These are phyloP conservation scores for Hydrotaea cyrtoneurina DNA, from an alignment of 2,888 invertebrate genomes.

Conservation along the genomic window DNA sequence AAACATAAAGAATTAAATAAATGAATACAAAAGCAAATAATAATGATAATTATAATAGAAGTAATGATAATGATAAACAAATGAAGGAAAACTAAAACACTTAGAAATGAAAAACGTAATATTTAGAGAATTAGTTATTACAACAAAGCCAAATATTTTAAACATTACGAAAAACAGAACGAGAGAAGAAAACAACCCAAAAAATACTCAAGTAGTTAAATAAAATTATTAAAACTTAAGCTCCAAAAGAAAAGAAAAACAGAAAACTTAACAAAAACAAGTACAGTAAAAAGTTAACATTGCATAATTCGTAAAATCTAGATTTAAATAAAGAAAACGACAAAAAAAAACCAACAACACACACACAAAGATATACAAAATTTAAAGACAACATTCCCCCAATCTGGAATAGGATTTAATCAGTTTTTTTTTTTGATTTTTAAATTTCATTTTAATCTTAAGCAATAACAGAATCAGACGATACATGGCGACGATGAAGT, in stretches of 20 bases:
- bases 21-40: slow-evolving; percentile 35
- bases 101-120: slow-evolving; percentile 66
- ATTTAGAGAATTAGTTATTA: slow-evolving; percentile 61
- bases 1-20: slow-evolving; percentile 60
- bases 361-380: not conserved
- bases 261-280: slow-evolving; percentile 22
- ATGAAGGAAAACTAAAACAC: slow-evolving; percentile 36
- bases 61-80: slow-evolving; percentile 42
- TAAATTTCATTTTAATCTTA: slow-evolving; percentile 21
- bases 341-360: not conserved
- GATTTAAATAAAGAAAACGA: slow-evolving; percentile 27
- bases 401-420: not conserved
- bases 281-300: slow-evolving; percentile 68
- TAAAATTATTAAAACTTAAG: slow-evolving; percentile 55
- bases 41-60: slow-evolving; percentile 2
- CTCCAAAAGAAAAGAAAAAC: not conserved
- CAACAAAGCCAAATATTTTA: slow-evolving; percentile 55
- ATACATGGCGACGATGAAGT: slow-evolving; percentile 6
- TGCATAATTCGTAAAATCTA: slow-evolving; percentile 63
- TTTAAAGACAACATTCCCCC: slow-evolving; percentile 11
- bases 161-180: slow-evolving; percentile 52
- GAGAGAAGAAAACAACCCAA: slow-evolving; percentile 37
- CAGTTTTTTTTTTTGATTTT: not conserved
- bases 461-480: slow-evolving; percentile 15
- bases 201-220: slow-evolving; percentile 58